phyloP scores from a whole-genome alignment of 2,797 vertebrate genomes.

The Hypotaenidia philippensis region DNA sequence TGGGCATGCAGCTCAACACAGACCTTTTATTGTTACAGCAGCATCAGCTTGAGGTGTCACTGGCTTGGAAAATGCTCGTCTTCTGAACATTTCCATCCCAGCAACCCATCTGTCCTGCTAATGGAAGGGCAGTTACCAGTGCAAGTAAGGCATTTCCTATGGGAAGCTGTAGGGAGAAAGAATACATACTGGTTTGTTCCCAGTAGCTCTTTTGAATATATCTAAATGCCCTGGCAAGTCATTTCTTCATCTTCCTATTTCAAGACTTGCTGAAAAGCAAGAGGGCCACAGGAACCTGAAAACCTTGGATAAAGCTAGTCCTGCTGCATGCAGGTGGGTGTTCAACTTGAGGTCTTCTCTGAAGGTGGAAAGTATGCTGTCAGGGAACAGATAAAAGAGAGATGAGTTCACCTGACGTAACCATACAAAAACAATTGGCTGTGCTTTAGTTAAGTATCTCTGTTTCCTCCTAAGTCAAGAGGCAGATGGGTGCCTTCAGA shows the following conservation, averaged over 20 bases:
- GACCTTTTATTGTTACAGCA: background rate
- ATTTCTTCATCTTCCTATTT: background rate
- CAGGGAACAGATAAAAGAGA: no score
- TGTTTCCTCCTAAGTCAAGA: background rate
- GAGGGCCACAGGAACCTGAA: background rate
- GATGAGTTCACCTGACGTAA: no score
- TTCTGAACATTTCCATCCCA: background rate
- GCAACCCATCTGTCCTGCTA: background rate
- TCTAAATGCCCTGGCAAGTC: background rate
- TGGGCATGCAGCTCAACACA: background rate
- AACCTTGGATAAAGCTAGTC: background rate
- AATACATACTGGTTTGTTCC: background rate
- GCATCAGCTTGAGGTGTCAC: background rate
- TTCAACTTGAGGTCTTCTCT: no score
- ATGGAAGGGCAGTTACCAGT: background rate
- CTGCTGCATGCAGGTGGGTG: background rate
- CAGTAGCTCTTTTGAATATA: background rate
- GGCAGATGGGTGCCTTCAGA: background rate
- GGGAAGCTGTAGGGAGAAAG: background rate
- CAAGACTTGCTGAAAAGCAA: background rate
- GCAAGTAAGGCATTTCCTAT: background rate
- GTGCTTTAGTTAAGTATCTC: background rate
- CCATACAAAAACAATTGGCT: background rate
- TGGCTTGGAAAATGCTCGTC: background rate
- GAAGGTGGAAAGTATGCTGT: no score